A percentile compares a stretch with the other conserved stretches of the same genome.
Conservation (phyloP, 2,797 vertebrate genomes). For the Intellagama lesueurii region DNA sequence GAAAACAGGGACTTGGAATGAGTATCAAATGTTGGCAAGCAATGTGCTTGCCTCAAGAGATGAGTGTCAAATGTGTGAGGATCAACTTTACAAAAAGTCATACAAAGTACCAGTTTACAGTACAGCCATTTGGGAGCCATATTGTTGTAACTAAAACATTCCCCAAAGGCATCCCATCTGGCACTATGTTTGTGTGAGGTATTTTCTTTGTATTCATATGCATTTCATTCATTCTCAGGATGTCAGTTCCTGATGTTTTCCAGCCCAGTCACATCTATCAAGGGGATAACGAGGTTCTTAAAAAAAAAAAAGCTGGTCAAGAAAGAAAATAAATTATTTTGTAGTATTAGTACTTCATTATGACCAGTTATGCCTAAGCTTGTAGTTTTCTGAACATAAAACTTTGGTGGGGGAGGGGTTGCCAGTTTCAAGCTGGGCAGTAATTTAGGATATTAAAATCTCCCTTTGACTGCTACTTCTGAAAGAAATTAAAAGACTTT, state of each 20-base stretch:
- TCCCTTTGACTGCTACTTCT: too few species aligned
- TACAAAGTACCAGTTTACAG: not conserved
- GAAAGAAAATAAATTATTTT: not conserved
- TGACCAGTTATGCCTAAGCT: too few species aligned
- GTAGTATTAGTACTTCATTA: not conserved
- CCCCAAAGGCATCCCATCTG: not conserved
- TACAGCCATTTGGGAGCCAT: not conserved
- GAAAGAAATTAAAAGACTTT: too few species aligned
- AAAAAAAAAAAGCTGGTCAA: too few species aligned
- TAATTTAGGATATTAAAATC: too few species aligned
- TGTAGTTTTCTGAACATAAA: too few species aligned
- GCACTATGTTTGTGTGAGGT: not conserved
- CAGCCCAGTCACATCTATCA: not conserved
- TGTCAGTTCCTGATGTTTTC: not conserved
- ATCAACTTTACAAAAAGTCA: not conserved
- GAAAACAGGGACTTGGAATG: not conserved
- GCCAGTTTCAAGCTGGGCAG: too few species aligned
- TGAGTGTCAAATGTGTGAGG: not conserved
- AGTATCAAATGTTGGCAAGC: too few species aligned
- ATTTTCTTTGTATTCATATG: not conserved
- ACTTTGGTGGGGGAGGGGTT: too few species aligned
- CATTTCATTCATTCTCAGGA: not conserved
- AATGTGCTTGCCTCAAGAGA: not conserved
- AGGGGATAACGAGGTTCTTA: not conserved
- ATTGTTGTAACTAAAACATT: not conserved